Percentiles rank a stretch among this genome's conserved stretches.
These are phyloP conservation scores for Ptychodera flava DNA, from an alignment of 35 echinoderm and acorn worm species.

Conservation along the genomic window DNA sequence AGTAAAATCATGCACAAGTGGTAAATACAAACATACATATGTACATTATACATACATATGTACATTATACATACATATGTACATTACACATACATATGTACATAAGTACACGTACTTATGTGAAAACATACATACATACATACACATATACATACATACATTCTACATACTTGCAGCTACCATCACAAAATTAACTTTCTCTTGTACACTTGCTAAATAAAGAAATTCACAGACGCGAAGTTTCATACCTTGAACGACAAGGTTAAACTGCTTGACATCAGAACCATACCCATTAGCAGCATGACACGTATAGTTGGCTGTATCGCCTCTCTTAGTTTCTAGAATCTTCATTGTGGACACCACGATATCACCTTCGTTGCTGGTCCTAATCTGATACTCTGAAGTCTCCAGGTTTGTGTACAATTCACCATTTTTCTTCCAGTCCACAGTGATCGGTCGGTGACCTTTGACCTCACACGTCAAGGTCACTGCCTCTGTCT, in stretches of 20 bases:
- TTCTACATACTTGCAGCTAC: no score
- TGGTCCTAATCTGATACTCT: constrained; percentile 50
- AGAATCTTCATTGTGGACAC: constrained; percentile 59
- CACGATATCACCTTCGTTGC: constrained; percentile 8
- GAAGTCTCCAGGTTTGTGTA: constrained; percentile 37
- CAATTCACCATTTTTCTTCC: constrained; percentile 65
- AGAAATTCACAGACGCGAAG: no score
- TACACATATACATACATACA: no score
- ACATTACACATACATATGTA: no score
- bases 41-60: no score
- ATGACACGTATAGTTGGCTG: constrained; percentile 70
- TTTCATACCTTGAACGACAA: constrained; percentile 79
- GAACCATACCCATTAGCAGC: constrained; percentile 72
- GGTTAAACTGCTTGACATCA: constrained; percentile 37
- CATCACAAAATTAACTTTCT: no score
- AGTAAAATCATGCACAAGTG: no score
- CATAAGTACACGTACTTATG: no score
- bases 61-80: no score
- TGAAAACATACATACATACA: no score
- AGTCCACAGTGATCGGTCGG: constrained; percentile 52
- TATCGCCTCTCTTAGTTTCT: constrained; percentile 57
- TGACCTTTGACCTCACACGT: constrained; percentile 62
- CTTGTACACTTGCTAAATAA: no score
- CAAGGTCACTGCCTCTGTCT: constrained; percentile 26
- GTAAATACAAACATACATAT: no score